These are phyloP conservation scores for Leptestheria dahalacensis DNA, from an alignment of 1,140 invertebrate species.

Conservation along the genomic window DNA sequence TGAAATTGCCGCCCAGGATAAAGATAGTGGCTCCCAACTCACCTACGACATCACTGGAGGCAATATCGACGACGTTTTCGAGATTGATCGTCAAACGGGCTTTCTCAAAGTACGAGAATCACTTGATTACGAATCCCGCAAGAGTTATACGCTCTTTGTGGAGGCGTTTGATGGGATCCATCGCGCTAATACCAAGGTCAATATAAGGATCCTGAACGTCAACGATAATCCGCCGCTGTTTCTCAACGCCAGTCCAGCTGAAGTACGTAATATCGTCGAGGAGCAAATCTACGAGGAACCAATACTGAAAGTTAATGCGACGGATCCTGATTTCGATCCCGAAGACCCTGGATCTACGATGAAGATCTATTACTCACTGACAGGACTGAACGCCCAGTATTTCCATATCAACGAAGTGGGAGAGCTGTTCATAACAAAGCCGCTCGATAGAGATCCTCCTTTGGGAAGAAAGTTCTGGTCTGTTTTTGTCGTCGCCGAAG, in stretches of 20 bases:
- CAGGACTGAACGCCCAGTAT: constrained; percentile 1
- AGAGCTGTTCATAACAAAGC: constrained; percentile 22
- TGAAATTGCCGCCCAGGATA: constrained; percentile 62
- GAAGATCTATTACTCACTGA: constrained; percentile 55
- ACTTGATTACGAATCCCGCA: constrained; percentile 68
- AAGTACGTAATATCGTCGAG: constrained; percentile 11
- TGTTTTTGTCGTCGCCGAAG: constrained; percentile 63
- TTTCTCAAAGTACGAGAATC: constrained; percentile 56
- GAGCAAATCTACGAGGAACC: constrained; percentile 10
- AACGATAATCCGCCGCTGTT: constrained; percentile 73
- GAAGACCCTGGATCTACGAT: constrained; percentile 37
- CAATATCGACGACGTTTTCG: constrained; percentile 58
- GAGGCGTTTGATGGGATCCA: constrained; percentile 62
- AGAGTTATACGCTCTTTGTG: constrained; percentile 56
- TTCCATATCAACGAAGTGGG: constrained; percentile 34
- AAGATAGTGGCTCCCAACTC: constrained; percentile 64
- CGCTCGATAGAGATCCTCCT: constrained; percentile 72
- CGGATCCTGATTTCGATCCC: constrained; percentile 61
- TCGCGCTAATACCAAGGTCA: constrained; percentile 54
- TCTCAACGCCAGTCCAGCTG: constrained; percentile 23
- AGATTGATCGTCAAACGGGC: constrained; percentile 56
- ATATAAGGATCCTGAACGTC: constrained; percentile 59
- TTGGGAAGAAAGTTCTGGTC: constrained; percentile 65
- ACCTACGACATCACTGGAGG: constrained; percentile 61
- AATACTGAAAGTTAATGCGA: constrained; percentile 41